Base-by-base conservation (phyloP, 2,797 vertebrate species). In the Syngnathus rostellatus region DNA sequence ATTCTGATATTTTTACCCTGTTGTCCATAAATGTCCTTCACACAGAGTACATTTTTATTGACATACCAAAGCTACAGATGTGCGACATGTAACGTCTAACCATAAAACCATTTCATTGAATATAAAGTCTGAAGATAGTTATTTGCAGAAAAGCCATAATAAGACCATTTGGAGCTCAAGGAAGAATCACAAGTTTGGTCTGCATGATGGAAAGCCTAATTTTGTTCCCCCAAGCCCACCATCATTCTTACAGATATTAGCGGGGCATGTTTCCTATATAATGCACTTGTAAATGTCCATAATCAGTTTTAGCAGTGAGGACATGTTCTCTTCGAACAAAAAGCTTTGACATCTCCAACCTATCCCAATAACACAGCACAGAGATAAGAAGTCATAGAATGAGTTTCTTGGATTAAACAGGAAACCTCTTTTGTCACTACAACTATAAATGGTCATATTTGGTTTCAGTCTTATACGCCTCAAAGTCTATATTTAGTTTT, bases 351-450 rank as follows among this genome's bases (percentile, higher is more conserved):
- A 25, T 62, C 41, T 62, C 38, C 40, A 8, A 9, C 41, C 8
- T 40, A 12, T 64, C 21, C 57, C 77, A 63, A 77, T 57, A 61
- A 31, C 66, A 51, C 31, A 11, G 64, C 69, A 45, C 25, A 38
- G 57, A 82, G 83, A 88, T 86, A 83, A 85, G 71, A 70, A 0
- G 38, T 40, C 66, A 70, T 8, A 7, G n/a, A 31, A 31, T 31
- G 31, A 45, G 57, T 73, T 73, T 73, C 62, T 73, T 73, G 75
- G 60, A 72, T 73, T 62, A 67, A 83, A 78, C 76, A 63, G 76
- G 80, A 87, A 85, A 79, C 68, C 48, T 71, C 63, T 77, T 25
- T 43, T 45, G 21, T 62, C 41, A 41, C 9, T 61, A 14, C 39
- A 23, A 19, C 59, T 61, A 61, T 14, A 61, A 46, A 62, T 2